Evolutionary conservation across 2,113 vertebrate genomes (phyloP).

Genomic region (Cavia porcellus): DNA sequence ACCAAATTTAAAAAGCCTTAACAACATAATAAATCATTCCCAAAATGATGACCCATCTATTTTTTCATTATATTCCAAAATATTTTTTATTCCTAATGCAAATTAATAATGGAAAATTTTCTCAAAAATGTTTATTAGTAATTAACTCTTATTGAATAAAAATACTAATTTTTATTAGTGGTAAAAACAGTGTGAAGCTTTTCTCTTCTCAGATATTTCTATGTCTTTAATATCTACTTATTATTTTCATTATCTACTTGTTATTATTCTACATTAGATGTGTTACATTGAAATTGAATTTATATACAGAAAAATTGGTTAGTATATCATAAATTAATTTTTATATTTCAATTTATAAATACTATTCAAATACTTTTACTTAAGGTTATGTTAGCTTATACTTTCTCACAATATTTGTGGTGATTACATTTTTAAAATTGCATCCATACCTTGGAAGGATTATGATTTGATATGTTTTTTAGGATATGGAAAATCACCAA

Average conservation of each 20-base stretch:
- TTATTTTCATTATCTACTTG: too few relatives aligned
- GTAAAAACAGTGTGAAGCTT: neutral
- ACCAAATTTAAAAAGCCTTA: neutral
- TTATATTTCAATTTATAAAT: neutral
- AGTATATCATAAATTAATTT: neutral
- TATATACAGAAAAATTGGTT: neutral
- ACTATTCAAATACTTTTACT: slow-evolving; percentile 1
- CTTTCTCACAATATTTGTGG: neutral
- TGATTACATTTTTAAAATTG: neutral
- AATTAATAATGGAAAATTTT: neutral
- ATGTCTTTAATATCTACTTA: neutral
- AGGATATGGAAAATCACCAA: neutral
- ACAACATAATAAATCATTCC: neutral
- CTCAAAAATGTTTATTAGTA: neutral
- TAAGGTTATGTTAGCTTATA: neutral
- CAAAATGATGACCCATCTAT: too few relatives aligned
- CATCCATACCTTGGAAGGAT: neutral
- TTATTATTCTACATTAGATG: neutral
- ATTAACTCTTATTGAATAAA: neutral
- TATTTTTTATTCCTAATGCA: neutral
- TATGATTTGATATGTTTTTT: neutral
- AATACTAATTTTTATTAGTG: neutral
- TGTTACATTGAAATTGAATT: neutral
- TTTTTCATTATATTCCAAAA: neutral
- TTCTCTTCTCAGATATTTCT: neutral